Percentiles rank a stretch among this genome's conserved stretches.
These are phyloP conservation scores for Ganaspis brasiliensis DNA, from an alignment of 2,888 invertebrate genomes.

Conservation along the genomic window DNA sequence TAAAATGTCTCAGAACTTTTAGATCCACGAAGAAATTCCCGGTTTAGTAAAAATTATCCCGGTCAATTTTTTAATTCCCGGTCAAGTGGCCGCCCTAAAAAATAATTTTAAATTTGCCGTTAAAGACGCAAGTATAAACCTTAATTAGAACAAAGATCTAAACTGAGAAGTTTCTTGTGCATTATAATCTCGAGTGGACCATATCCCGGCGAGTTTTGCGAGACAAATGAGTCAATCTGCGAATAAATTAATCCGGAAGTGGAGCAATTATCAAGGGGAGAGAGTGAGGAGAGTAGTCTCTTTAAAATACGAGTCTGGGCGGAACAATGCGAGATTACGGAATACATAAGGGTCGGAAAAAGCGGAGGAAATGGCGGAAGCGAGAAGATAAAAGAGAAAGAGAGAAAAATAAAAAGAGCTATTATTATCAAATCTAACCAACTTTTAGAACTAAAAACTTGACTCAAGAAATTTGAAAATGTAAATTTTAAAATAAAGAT, in stretches of 20 bases:
- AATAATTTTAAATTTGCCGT: no score
- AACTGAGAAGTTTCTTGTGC: neutral
- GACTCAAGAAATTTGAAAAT: conserved; percentile 47
- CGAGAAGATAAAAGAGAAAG: conserved; percentile 4
- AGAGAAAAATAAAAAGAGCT: conserved; percentile 51
- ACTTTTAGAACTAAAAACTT: neutral
- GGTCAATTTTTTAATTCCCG: no score
- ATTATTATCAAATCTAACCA: neutral
- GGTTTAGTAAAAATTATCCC: no score
- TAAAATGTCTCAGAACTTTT: no score
- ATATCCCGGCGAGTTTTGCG: conserved; percentile 48
- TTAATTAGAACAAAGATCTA: no score
- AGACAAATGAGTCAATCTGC: conserved; percentile 37
- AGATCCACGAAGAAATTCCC: no score
- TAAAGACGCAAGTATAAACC: no score
- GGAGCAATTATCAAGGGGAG: conserved; percentile 50
- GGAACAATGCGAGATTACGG: conserved; percentile 58
- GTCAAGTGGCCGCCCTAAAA: no score
- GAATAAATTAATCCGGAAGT: conserved; percentile 44
- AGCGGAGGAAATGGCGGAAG: conserved; percentile 47
- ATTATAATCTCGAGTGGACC: conserved; percentile 45
- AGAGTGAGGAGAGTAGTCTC: conserved; percentile 38
- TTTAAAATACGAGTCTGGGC: conserved; percentile 48
- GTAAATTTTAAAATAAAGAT: conserved; percentile 2
- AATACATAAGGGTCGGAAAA: conserved; percentile 53